Conservation (phyloP, 2,797 vertebrate species). For the Eospalax fontanierii region DNA sequence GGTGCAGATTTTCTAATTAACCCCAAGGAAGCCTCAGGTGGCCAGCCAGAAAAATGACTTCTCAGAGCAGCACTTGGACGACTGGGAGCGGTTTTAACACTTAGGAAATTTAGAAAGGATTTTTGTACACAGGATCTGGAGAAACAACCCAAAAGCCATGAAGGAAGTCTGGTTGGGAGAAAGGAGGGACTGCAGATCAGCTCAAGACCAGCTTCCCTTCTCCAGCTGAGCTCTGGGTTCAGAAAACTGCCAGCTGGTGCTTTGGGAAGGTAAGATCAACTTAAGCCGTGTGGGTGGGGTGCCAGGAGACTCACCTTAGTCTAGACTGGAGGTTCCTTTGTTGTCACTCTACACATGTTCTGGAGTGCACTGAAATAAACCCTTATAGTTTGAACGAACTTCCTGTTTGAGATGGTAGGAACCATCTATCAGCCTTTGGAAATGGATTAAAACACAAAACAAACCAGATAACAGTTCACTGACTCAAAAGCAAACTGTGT, state of each 20-base stretch:
- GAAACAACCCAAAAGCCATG: slow-evolving; percentile 1
- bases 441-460: slow-evolving; percentile 29
- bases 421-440: background rate
- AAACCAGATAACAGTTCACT: background rate
- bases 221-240: background rate
- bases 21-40: slow-evolving; percentile 90
- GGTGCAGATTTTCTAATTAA: slow-evolving; percentile 94
- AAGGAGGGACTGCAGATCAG: fast-evolving
- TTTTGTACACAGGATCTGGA: slow-evolving; percentile 31
- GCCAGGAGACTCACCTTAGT: background rate
- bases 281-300: background rate
- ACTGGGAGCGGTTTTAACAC: slow-evolving; percentile 60
- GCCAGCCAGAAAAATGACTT: slow-evolving; percentile 88
- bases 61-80: slow-evolving; percentile 88
- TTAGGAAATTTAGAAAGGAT: slow-evolving; percentile 43
- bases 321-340: background rate
- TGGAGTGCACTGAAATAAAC: background rate
- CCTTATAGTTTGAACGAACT: background rate
- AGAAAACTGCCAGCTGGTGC: background rate
- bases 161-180: background rate
- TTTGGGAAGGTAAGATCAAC: background rate
- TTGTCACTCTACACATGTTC: background rate
- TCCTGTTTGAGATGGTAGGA: background rate
- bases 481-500: background rate
- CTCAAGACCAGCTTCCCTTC: too few relatives aligned